These are phyloP conservation scores for Dexiosoma caninum DNA, from an alignment of 2,888 invertebrate species.

Conservation along the genomic window DNA sequence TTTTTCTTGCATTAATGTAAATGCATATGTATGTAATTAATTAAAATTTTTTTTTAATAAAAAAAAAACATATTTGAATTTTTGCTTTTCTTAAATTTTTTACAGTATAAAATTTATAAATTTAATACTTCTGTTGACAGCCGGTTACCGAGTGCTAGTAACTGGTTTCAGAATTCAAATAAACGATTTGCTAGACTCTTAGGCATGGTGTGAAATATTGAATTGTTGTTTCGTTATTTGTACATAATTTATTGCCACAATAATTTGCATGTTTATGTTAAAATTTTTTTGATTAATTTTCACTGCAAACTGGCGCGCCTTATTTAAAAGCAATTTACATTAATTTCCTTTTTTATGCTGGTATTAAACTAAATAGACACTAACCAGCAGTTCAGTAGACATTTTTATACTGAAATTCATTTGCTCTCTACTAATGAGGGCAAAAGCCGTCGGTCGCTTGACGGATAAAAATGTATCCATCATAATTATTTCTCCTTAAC, in stretches of 20 bases:
- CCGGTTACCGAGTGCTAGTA: conserved; percentile 5
- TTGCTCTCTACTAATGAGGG: not conserved
- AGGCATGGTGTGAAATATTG: not conserved
- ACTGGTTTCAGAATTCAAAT: conserved; percentile 11
- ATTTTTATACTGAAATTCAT: not conserved
- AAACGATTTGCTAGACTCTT: not conserved
- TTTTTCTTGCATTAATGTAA: no score
- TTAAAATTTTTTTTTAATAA: not conserved
- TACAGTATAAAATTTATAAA: conserved; percentile 17
- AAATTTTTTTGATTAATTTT: not conserved
- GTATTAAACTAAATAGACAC: not conserved
- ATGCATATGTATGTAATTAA: no score
- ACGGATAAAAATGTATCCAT: not conserved
- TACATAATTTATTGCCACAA: conserved; percentile 53
- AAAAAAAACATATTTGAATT: not conserved
- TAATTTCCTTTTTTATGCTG: not conserved
- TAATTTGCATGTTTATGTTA: conserved; percentile 48
- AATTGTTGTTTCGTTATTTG: conserved; percentile 28
- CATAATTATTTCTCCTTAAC: not conserved
- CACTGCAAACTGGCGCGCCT: not conserved
- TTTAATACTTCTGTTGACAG: conserved; percentile 61
- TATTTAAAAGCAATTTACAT: conserved; percentile 26
- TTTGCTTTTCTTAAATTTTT: not conserved
- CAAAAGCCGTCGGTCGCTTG: conserved; percentile 12
- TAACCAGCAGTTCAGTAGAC: conserved; percentile 27